Conservation (phyloP, 1,140 invertebrate species). For the Neotoxoptera formosana region DNA sequence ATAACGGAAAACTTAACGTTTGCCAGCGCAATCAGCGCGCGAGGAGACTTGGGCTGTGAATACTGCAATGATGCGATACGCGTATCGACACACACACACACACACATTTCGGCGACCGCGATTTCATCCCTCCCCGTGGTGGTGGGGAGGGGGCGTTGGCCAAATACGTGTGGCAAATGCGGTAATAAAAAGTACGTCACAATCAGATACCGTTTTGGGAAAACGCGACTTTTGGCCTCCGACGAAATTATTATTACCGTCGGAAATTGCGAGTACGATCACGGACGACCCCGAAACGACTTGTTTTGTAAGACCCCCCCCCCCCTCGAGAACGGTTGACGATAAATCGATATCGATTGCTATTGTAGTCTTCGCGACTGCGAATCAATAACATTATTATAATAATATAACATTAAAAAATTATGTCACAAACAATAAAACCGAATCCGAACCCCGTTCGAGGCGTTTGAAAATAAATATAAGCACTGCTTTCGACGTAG, state of each 20-base stretch:
- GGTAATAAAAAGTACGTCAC: not conserved
- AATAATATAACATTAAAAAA: too few species aligned
- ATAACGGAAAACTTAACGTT: constrained; percentile 28
- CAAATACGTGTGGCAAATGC: constrained; percentile 22
- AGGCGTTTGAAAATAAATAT: too few species aligned
- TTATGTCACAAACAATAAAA: too few species aligned
- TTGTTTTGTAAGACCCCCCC: not conserved
- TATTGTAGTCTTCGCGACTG: not conserved
- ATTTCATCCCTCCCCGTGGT: not conserved
- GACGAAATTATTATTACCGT: not conserved
- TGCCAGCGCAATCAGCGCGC: not conserved
- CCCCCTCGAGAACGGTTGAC: not conserved
- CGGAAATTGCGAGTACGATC: not conserved
- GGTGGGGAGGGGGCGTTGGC: not conserved
- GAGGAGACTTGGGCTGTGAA: too few species aligned
- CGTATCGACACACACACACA: not conserved
- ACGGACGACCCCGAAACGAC: not conserved
- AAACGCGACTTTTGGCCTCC: not conserved
- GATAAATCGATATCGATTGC: not conserved
- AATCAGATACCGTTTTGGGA: not conserved
- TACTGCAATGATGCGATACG: not conserved
- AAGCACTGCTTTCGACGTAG: too few species aligned
- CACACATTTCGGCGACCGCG: not conserved
- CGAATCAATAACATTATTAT: not conserved
- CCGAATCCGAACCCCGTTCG: too few species aligned